Percentiles rank a stretch among this genome's conserved stretches.
These are phyloP conservation scores for Diplodus puntazzo DNA, from an alignment of 2,797 vertebrate genomes.

Conservation along the genomic window DNA sequence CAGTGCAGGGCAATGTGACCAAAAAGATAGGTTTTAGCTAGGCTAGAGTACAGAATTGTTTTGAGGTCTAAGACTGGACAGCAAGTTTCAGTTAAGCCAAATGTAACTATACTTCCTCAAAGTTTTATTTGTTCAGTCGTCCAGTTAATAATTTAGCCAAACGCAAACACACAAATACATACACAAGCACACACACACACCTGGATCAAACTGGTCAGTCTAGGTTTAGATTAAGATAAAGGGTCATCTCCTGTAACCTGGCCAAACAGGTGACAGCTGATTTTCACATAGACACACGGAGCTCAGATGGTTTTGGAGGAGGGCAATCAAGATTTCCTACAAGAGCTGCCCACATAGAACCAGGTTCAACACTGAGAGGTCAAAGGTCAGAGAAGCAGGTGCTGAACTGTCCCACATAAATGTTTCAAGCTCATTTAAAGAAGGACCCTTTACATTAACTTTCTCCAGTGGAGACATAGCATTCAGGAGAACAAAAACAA, in stretches of 20 bases:
- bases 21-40: background rate
- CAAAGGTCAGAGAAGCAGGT: conserved; percentile 38
- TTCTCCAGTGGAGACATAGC: background rate
- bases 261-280: conserved; percentile 14
- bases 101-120: conserved; percentile 2
- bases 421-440: conserved; percentile 8
- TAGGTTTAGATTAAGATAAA: conserved; percentile 44
- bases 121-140: conserved; percentile 39
- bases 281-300: background rate
- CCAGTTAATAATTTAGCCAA: conserved; percentile 70
- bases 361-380: conserved; percentile 18
- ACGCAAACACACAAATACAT: conserved; percentile 49
- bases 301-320: background rate
- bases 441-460: background rate
- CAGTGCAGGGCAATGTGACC: background rate
- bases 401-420: conserved; percentile 24
- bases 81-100: background rate
- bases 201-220: conserved; percentile 36
- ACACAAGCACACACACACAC: background rate
- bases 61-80: background rate
- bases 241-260: conserved; percentile 28
- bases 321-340: conserved; percentile 3
- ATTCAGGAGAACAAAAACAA: background rate
- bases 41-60: background rate
- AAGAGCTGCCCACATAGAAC: conserved; percentile 7